A percentile compares a stretch with the other conserved stretches of the same genome.
Evolutionary conservation across 2,113 vertebrate species (phyloP).

Genomic region (Scophthalmus maximus): DNA sequence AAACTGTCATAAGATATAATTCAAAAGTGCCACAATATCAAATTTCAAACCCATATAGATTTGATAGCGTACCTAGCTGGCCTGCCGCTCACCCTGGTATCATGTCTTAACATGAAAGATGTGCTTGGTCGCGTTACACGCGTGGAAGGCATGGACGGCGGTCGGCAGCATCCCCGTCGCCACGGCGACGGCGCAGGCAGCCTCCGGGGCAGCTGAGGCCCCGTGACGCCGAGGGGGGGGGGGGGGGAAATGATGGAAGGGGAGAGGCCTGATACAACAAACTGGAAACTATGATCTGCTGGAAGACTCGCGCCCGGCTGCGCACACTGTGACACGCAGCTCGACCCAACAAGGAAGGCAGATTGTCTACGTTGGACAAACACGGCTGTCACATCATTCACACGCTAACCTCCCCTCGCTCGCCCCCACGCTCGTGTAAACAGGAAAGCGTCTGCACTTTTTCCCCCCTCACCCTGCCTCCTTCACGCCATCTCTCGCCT

Average conservation of each 20-base stretch:
- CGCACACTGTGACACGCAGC: constrained; percentile 3
- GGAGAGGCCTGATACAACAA: neutral
- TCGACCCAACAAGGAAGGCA: constrained; percentile 30
- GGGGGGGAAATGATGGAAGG: constrained; percentile 26
- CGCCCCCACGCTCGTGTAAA: constrained; percentile 16
- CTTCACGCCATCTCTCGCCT: constrained; percentile 12
- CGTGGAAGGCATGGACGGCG: constrained; percentile 17
- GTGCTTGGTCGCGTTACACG: constrained; percentile 14
- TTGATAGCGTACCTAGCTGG: neutral
- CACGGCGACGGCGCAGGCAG: neutral
- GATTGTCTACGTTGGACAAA: constrained; percentile 40
- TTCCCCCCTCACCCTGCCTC: neutral
- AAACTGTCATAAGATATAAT: neutral
- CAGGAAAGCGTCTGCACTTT: constrained; percentile 29
- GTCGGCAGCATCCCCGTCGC: constrained; percentile 35
- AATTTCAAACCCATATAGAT: constrained; percentile 11
- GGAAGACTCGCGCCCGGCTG: neutral
- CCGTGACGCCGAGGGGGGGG: neutral
- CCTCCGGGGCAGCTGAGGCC: constrained; percentile 32
- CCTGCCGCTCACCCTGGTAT: constrained; percentile 22
- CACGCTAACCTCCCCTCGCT: constrained; percentile 10
- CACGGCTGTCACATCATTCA: constrained; percentile 27
- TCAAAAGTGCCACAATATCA: constrained; percentile 4
- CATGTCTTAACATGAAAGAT: neutral
- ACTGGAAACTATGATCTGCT: constrained; percentile 45